Percentiles rank a stretch among this genome's conserved stretches.
phyloP scores from a whole-genome alignment of 2,888 invertebrate genomes.

The Caenorhabditis parvicauda region DNA sequence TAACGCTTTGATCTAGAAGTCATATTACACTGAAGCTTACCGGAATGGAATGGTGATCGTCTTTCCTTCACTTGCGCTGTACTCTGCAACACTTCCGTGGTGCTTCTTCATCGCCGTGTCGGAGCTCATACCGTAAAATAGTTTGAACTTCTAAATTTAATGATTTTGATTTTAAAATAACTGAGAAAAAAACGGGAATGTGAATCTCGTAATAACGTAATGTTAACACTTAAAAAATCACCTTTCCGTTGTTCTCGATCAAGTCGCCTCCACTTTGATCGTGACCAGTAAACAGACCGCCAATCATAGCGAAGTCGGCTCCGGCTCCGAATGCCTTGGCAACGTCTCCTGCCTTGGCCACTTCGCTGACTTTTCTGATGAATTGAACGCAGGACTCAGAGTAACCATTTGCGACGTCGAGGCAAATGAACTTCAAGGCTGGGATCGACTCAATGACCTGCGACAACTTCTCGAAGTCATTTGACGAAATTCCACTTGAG shows the following conservation, averaged over 20 bases:
- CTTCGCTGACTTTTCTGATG: constrained; percentile 68
- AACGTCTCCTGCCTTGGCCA: constrained; percentile 83
- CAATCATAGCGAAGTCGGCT: constrained; percentile 93
- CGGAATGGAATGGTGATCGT: constrained; percentile 66
- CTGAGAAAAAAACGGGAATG: too few relatives aligned
- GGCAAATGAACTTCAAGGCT: constrained; percentile 77
- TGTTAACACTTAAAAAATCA: too few relatives aligned
- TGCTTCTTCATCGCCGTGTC: constrained; percentile 86
- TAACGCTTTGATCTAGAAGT: too few relatives aligned
- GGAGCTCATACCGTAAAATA: constrained; percentile 90
- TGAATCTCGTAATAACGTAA: too few relatives aligned
- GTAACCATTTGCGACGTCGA: constrained; percentile 92
- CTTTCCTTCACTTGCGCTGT: constrained; percentile 85
- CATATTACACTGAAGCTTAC: too few relatives aligned
- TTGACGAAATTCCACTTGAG: constrained; percentile 80
- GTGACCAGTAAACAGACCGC: constrained; percentile 79
- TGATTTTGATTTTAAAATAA: too few relatives aligned
- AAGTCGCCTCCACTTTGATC: constrained; percentile 84
- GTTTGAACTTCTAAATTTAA: constrained; percentile 72
- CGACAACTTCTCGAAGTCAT: constrained; percentile 77
- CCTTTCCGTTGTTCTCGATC: constrained; percentile 67
- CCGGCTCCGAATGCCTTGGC: constrained; percentile 87
- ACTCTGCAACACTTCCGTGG: constrained; percentile 73
- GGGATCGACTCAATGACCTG: constrained; percentile 68
- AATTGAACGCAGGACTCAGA: constrained; percentile 88